A percentile compares a stretch with the other conserved stretches of the same genome.
Conservation (phyloP, 1,140 invertebrate genomes). For the Trachymyrmex cornetzi region DNA sequence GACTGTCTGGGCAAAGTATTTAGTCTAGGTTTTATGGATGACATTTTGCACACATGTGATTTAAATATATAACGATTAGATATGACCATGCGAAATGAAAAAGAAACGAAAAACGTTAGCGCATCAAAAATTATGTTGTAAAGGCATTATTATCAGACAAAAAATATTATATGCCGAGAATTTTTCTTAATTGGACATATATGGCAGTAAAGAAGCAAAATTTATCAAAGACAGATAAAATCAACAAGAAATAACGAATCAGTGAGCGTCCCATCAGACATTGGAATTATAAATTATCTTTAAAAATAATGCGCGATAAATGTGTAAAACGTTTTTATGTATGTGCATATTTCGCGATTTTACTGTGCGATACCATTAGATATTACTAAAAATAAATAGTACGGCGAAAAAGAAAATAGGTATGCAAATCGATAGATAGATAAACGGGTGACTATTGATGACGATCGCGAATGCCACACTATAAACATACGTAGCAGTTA, state of each 20-base stretch:
- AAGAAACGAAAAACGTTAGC: not conserved
- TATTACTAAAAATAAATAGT: conserved; percentile 53
- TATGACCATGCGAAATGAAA: conserved; percentile 9
- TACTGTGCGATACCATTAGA: conserved; percentile 41
- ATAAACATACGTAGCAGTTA: not conserved
- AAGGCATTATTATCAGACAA: not conserved
- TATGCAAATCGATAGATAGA: conserved; percentile 55
- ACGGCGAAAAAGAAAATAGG: conserved; percentile 37
- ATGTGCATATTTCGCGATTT: conserved; percentile 52
- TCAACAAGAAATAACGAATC: not conserved
- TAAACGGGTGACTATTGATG: conserved; percentile 36
- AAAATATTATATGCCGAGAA: not conserved
- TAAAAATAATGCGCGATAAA: conserved; percentile 31
- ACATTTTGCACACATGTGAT: not conserved
- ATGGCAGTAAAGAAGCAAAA: not conserved
- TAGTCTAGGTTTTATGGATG: conserved; percentile 20
- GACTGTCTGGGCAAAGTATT: not conserved
- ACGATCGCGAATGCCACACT: conserved; percentile 4
- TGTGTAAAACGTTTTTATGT: conserved; percentile 40
- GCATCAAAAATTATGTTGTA: too few relatives aligned
- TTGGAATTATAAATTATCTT: conserved; percentile 36
- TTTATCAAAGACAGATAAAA: not conserved
- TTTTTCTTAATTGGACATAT: not conserved
- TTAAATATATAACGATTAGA: conserved; percentile 42
- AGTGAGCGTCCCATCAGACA: not conserved